phyloP scores from a whole-genome alignment of 2,113 vertebrate genomes.

The Nycticebus coucang region DNA sequence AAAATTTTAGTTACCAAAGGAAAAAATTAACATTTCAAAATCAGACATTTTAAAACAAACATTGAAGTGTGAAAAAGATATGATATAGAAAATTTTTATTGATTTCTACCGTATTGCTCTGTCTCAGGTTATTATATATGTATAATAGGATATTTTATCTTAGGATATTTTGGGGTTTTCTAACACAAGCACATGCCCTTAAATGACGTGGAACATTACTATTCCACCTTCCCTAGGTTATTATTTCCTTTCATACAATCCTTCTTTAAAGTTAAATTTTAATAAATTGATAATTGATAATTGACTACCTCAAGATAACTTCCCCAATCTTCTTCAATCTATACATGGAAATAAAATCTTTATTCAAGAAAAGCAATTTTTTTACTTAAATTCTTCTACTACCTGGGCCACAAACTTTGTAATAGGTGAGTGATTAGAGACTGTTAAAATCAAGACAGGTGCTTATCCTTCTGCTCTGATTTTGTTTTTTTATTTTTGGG shows the following conservation, averaged over 20 bases:
- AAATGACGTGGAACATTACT: neutral
- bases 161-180: neutral
- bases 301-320: neutral
- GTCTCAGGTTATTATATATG: too few relatives aligned
- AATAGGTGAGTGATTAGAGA: neutral
- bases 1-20: constrained; percentile 6
- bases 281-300: neutral
- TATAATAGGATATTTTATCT: too few relatives aligned
- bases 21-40: neutral
- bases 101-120: neutral
- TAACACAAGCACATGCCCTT: neutral
- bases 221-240: neutral
- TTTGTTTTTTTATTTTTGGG: neutral
- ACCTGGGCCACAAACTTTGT: neutral
- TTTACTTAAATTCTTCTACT: neutral
- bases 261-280: constrained; percentile 10
- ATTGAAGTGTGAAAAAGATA: neutral
- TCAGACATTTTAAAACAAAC: neutral
- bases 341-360: neutral
- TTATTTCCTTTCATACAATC: neutral
- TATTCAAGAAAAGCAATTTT: neutral
- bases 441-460: neutral
- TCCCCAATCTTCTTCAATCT: neutral
- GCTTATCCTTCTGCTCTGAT: neutral
- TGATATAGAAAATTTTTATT: neutral